These are phyloP conservation scores for Chaenodraco wilsoni DNA, from an alignment of 2,797 vertebrate species.

Conservation along the genomic window DNA sequence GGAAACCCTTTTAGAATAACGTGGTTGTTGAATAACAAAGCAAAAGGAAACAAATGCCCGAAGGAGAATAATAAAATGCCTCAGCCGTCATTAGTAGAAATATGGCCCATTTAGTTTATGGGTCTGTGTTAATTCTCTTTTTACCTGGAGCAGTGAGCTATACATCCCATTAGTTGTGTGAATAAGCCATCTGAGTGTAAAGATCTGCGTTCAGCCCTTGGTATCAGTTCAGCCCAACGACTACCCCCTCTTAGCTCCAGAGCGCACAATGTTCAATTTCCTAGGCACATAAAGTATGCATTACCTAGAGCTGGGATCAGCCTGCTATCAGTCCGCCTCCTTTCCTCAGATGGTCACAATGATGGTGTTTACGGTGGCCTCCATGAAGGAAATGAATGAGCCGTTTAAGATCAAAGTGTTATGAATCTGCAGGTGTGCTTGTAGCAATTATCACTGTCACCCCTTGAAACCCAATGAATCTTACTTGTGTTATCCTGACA, in stretches of 20 bases:
- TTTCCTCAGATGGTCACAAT: slow-evolving; percentile 60
- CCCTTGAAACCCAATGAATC: slow-evolving; percentile 17
- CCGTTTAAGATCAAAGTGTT: slow-evolving; percentile 34
- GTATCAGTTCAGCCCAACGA: slow-evolving; percentile 70
- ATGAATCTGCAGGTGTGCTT: slow-evolving; percentile 41
- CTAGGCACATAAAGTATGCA: slow-evolving; percentile 59
- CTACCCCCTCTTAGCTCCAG: slow-evolving; percentile 43
- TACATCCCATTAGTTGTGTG: slow-evolving; percentile 63
- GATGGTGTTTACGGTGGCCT: slow-evolving; percentile 53
- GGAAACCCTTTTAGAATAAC: slow-evolving; percentile 8
- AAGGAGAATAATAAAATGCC: slow-evolving; percentile 21
- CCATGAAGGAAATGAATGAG: slow-evolving; percentile 65
- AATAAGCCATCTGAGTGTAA: slow-evolving; percentile 64
- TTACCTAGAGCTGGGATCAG: slow-evolving; percentile 59
- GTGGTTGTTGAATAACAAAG: slow-evolving; percentile 2
- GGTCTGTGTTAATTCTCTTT: slow-evolving; percentile 37
- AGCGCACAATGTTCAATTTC: slow-evolving; percentile 63
- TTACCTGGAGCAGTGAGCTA: slow-evolving; percentile 29
- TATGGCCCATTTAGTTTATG: slow-evolving; percentile 40
- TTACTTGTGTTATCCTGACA: slow-evolving; percentile 22
- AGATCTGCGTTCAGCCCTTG: slow-evolving; percentile 68
- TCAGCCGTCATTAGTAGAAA: slow-evolving; percentile 37
- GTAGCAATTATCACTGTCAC: slow-evolving; percentile 35
- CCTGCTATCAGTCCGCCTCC: slow-evolving; percentile 53
- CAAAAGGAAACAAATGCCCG: neutral